Conservation (phyloP, 1,140 invertebrate genomes). For the Spodoptera frugiperda region DNA sequence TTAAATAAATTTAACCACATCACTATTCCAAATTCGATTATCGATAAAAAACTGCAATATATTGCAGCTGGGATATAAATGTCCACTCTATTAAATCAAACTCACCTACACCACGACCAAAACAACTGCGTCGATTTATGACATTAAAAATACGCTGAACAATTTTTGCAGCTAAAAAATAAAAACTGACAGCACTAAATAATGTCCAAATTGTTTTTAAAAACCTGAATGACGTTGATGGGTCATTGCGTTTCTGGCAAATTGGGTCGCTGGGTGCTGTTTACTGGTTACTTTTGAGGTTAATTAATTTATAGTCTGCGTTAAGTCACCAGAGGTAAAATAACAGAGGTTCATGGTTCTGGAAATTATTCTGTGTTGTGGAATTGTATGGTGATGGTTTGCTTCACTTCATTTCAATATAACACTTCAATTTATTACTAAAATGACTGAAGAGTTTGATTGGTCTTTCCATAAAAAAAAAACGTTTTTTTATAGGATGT, state of each 20-base stretch:
- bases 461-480: too few relatives aligned
- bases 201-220: constrained; percentile 1
- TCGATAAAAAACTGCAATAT: constrained; percentile 7
- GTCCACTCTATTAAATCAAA: constrained; percentile 31
- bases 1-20: not conserved
- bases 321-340: too few relatives aligned
- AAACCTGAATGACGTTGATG: not conserved
- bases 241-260: not conserved
- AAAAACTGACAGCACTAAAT: constrained; percentile 25
- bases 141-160: constrained; percentile 10
- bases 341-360: too few relatives aligned
- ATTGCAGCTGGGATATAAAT: constrained; percentile 15
- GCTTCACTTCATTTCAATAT: too few relatives aligned
- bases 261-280: not conserved
- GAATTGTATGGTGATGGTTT: too few relatives aligned
- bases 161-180: constrained; percentile 31
- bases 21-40: constrained; percentile 5
- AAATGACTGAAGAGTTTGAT: too few relatives aligned
- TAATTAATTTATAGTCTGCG: too few relatives aligned
- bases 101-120: constrained; percentile 4
- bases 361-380: too few relatives aligned
- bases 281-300: not conserved
- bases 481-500: too few relatives aligned
- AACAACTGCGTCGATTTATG: constrained; percentile 29
- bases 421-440: too few relatives aligned